Evolutionary conservation across 2,797 vertebrate genomes (phyloP), one percentile per base, ranked within the genome.

Genomic region (Oophaga sylvatica): DNA sequence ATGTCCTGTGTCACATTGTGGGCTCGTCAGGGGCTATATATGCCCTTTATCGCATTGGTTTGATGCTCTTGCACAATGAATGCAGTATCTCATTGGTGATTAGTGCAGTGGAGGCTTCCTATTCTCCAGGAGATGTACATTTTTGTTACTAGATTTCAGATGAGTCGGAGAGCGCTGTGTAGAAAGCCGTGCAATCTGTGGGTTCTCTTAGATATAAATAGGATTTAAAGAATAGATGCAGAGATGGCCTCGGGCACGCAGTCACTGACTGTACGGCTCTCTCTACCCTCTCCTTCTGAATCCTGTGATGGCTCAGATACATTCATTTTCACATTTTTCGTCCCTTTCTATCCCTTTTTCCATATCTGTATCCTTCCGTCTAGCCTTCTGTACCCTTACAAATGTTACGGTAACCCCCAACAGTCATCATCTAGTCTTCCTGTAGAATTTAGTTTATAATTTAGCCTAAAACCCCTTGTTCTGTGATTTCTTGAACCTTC

Each of bases 261-360:
- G 76, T 70, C 85, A 73, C 85, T 86, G 82, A 89, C 90, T 73
- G 19, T 77, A 67, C 6, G 26, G n/a, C 3, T 62, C 83, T 85
- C 92, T 92, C 90, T 83, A 86, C 53, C 88, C 71, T 80, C 80
- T 75, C 59, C 57, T 75, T 87, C 83, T 91, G 90, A 92, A 90
- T 87, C 89, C 35, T 59, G 41, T 90, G 67, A 56, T 71, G 81
- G 81, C 60, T 83, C 57, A 17, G 68, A 35, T 59, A 59, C 17
- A 83, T 73, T 41, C 5, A 73, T 84, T 62, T 22, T 53, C 68
- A 41, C 7, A 67, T 83, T 56, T 41, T 67, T 57, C 7, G 67
- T n/a, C 20, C 41, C 12, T 73, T 35, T 45, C 81, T 60, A 41
- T 73, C 29, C 41, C 19, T 59, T 20, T 75, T 71, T 35, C 29